Conservation (phyloP, 2,113 vertebrate genomes). For the Nerophis lumbriciformis region DNA sequence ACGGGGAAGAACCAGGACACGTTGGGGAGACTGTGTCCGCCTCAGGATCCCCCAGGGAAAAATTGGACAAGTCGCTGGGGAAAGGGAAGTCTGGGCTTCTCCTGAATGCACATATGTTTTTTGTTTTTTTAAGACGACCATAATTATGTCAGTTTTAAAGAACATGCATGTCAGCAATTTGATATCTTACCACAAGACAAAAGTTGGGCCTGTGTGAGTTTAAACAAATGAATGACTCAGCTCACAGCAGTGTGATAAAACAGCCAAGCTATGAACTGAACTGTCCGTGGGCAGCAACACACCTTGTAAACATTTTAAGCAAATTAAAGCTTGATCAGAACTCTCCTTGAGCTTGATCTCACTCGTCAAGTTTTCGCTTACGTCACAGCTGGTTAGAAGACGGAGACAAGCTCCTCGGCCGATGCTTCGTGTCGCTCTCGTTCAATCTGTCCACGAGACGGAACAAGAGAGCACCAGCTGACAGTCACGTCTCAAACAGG, state of each 20-base stretch:
- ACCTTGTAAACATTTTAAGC: neutral
- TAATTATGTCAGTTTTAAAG: neutral
- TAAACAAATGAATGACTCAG: constrained; percentile 16
- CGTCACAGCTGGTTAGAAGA: constrained; percentile 26
- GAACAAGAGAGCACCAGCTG: constrained; percentile 33
- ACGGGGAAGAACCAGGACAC: too few species aligned
- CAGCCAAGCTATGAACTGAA: neutral
- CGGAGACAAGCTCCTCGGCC: constrained; percentile 11
- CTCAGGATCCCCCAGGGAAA: too few species aligned
- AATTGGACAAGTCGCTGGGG: too few species aligned
- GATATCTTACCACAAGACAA: constrained; percentile 5
- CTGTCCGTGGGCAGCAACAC: neutral
- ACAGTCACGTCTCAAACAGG: constrained; percentile 44
- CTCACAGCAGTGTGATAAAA: neutral
- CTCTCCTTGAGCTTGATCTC: constrained; percentile 25
- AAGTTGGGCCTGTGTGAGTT: constrained; percentile 4
- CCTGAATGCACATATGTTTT: too few species aligned
- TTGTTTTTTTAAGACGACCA: neutral
- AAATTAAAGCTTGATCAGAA: constrained; percentile 9
- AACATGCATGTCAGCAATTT: neutral
- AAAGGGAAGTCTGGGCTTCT: too few species aligned
- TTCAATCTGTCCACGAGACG: constrained; percentile 40
- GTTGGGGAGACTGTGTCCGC: too few species aligned
- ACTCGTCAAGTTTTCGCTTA: constrained; percentile 42
- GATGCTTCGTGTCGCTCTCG: constrained; percentile 19